Evolutionary conservation across 2,888 invertebrate species (phyloP).

Genomic region (Plagodis dolabraria): DNA sequence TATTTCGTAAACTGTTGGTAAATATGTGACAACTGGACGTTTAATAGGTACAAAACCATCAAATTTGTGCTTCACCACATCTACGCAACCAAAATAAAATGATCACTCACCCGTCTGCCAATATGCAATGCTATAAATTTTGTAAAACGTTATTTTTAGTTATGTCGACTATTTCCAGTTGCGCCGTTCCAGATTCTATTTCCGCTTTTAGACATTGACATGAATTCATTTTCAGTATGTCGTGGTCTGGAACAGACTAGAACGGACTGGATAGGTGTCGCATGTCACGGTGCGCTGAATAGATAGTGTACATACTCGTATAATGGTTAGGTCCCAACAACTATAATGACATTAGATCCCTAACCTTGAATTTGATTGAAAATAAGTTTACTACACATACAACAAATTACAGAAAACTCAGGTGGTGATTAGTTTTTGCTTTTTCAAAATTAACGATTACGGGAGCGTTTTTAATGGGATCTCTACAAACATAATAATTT

Average conservation of each 20-base stretch:
- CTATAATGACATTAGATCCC: too few relatives aligned
- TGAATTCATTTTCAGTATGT: constrained; percentile 56
- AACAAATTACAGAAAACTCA: too few relatives aligned
- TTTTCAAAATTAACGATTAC: too few relatives aligned
- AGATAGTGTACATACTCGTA: constrained; percentile 3
- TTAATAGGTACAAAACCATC: too few relatives aligned
- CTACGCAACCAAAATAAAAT: constrained; percentile 1
- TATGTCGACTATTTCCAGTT: constrained; percentile 19
- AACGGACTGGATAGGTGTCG: constrained; percentile 11
- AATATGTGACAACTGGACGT: too few relatives aligned
- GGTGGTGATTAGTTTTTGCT: too few relatives aligned
- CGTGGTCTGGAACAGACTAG: constrained; percentile 22
- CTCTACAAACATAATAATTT: too few relatives aligned
- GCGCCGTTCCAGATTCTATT: constrained; percentile 57
- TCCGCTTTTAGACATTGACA: constrained; percentile 70
- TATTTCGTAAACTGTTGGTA: too few relatives aligned
- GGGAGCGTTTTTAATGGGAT: too few relatives aligned
- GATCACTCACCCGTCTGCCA: constrained; percentile 27
- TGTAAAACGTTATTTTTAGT: constrained; percentile 25
- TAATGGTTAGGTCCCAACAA: neutral
- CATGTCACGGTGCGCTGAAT: constrained; percentile 12
- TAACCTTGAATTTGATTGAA: too few relatives aligned
- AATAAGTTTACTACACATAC: too few relatives aligned
- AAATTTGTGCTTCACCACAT: too few relatives aligned
- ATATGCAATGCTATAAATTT: constrained; percentile 30